Conservation (phyloP, 2,797 vertebrate species). For the Luscinia megarhynchos region DNA sequence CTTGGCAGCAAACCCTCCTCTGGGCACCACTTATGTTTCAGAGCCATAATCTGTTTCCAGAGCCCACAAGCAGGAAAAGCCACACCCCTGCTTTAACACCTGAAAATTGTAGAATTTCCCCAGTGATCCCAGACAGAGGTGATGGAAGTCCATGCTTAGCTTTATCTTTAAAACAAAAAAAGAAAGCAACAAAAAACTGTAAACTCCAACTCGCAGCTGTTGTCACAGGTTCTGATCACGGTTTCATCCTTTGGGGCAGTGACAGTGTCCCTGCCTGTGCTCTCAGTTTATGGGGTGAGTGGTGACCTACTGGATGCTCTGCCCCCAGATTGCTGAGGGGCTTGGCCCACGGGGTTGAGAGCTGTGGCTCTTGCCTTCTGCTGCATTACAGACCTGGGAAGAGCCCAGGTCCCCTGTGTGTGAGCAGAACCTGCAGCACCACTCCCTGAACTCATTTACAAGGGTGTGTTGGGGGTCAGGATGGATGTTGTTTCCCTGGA, state of each 20-base stretch:
- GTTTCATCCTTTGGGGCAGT: neutral
- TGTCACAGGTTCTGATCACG: neutral
- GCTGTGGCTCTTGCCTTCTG: neutral
- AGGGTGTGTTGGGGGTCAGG: rapidly evolving
- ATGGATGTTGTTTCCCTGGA: neutral
- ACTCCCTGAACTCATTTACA: neutral
- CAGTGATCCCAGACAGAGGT: neutral
- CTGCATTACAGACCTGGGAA: neutral
- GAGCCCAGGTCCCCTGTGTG: neutral
- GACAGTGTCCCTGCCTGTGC: neutral
- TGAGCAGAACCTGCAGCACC: neutral
- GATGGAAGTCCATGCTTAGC: rapidly evolving
- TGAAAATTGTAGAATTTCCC: neutral
- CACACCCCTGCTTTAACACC: neutral
- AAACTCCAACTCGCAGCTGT: neutral
- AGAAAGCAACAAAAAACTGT: neutral
- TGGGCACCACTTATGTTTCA: neutral
- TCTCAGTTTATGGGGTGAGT: neutral
- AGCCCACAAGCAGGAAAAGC: neutral
- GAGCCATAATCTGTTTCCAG: neutral
- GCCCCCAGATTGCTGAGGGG: too few relatives aligned
- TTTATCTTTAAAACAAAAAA: neutral
- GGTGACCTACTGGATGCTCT: neutral
- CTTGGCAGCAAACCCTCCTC: neutral
- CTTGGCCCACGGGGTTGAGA: rapidly evolving